phyloP scores from a whole-genome alignment of 2,888 invertebrate genomes.

The Epistrophe eligans region DNA sequence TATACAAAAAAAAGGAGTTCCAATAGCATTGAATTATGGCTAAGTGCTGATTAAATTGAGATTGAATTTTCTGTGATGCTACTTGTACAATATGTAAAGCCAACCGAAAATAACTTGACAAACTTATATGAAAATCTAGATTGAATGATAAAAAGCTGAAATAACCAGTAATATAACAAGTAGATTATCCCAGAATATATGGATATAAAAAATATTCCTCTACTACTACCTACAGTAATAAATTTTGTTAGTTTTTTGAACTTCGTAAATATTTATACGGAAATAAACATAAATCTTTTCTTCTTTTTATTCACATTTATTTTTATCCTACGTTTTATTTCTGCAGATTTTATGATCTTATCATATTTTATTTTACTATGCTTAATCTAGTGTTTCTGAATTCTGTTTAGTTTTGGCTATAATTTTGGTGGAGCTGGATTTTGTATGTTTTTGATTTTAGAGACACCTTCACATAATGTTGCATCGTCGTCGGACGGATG shows the following conservation, averaged over 20 bases:
- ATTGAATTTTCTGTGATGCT: conserved; percentile 47
- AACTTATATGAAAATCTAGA: conserved; percentile 21
- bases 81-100: background rate
- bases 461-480: no score
- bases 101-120: conserved; percentile 1
- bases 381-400: no score
- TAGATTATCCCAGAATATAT: conserved; percentile 6
- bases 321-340: background rate
- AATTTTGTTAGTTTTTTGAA: background rate
- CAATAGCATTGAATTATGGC: conserved; percentile 14
- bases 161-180: conserved; percentile 5
- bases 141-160: conserved; percentile 16
- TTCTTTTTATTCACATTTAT: background rate
- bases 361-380: no score
- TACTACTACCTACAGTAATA: background rate
- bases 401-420: no score
- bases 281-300: background rate
- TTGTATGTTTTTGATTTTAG: no score
- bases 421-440: no score
- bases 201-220: background rate
- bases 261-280: conserved; percentile 23
- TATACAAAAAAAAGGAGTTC: conserved; percentile 1
- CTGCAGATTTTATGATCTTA: no score
- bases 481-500: no score
- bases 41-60: conserved; percentile 55